Evolutionary conservation across 2,113 vertebrate genomes (phyloP).

Genomic region (Perognathus longimembris): DNA sequence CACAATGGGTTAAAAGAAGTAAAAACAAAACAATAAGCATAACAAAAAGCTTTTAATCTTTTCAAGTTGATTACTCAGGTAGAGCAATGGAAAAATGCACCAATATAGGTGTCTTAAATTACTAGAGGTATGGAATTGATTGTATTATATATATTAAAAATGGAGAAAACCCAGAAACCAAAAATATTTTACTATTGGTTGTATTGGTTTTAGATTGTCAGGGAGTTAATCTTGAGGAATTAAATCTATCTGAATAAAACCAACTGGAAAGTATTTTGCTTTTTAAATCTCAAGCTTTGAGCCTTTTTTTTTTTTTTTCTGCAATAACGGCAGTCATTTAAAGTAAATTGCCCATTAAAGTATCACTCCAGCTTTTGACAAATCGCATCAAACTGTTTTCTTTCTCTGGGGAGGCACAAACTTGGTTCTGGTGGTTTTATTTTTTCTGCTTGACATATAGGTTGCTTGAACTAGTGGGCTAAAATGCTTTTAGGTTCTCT

Average conservation of each 20-base stretch:
- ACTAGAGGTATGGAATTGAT: conserved; percentile 4
- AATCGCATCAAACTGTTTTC: conserved; percentile 81
- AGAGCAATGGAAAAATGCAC: background rate
- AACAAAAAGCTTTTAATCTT: background rate
- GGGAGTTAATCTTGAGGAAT: conserved; percentile 79
- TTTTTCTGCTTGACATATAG: conserved; percentile 77
- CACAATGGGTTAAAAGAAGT: background rate
- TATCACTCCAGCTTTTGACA: conserved; percentile 81
- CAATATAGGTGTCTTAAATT: background rate
- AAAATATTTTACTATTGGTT: conserved; percentile 54
- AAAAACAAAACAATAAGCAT: background rate
- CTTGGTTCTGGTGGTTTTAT: conserved; percentile 67
- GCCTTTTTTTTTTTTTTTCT: conserved; percentile 80
- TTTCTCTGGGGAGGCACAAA: conserved; percentile 76
- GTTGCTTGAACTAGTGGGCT: conserved; percentile 67
- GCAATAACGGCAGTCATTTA: conserved; percentile 80
- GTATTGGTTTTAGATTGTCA: conserved; percentile 63
- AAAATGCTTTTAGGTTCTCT: conserved; percentile 57
- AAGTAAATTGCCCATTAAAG: conserved; percentile 86
- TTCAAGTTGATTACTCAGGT: too few relatives aligned
- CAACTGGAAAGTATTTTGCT: conserved; percentile 75
- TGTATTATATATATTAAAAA: conserved; percentile 60
- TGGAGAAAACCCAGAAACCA: conserved; percentile 26
- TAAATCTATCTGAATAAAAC: conserved; percentile 79
- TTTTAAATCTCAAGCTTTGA: conserved; percentile 68